Percentiles rank a stretch among this genome's conserved stretches.
Evolutionary conservation across 2,797 vertebrate species (phyloP).

Genomic region (Cichlasoma orientale): DNA sequence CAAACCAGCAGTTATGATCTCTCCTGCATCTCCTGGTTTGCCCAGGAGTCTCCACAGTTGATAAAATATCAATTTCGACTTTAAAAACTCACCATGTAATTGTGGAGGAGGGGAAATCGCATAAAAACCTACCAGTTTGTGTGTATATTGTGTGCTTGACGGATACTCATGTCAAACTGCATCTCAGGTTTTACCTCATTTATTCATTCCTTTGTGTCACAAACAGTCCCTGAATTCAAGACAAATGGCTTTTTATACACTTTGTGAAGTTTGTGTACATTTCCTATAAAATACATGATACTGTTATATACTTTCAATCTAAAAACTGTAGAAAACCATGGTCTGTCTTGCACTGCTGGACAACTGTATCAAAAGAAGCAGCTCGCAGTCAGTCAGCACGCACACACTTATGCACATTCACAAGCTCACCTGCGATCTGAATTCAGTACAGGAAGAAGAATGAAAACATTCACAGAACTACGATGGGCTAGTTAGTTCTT

Average conservation of each 20-base stretch:
- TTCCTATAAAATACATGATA: constrained; percentile 69
- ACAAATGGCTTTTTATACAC: constrained; percentile 74
- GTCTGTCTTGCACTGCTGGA: constrained; percentile 43
- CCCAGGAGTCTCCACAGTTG: neutral
- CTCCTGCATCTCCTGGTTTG: neutral
- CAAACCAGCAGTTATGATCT: neutral
- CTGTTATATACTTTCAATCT: constrained; percentile 61
- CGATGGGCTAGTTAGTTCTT: neutral
- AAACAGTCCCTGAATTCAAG: constrained; percentile 80
- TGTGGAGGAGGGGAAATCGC: neutral
- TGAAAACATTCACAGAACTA: constrained; percentile 34
- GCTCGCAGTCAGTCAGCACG: neutral
- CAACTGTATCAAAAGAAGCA: constrained; percentile 55
- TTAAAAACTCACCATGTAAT: neutral
- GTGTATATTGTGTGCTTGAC: neutral
- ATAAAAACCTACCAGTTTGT: neutral
- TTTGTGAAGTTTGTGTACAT: constrained; percentile 57
- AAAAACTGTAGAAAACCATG: constrained; percentile 79
- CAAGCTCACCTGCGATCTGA: constrained; percentile 15
- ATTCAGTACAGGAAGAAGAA: constrained; percentile 26
- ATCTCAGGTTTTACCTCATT: constrained; percentile 64
- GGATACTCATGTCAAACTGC: neutral
- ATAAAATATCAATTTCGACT: neutral
- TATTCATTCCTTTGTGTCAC: constrained; percentile 76
- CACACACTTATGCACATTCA: neutral